Conservation (phyloP, 2,888 invertebrate genomes). For the Gnatocerus cornutus region DNA sequence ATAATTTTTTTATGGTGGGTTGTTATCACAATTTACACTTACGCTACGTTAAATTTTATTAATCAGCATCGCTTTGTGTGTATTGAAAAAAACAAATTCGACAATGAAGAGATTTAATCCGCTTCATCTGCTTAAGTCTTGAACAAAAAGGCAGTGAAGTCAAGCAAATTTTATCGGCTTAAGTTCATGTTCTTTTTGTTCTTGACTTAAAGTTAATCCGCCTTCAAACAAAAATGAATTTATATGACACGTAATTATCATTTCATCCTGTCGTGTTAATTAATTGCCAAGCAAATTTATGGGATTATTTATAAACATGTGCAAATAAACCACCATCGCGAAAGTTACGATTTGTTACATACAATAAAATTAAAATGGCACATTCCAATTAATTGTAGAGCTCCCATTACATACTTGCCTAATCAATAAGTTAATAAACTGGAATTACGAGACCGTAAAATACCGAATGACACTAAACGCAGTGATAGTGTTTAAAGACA, state of each 20-base stretch:
- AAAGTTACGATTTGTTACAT: slow-evolving; percentile 23
- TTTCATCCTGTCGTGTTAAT: slow-evolving; percentile 27
- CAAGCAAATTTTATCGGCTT: slow-evolving; percentile 1
- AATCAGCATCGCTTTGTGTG: too few relatives aligned
- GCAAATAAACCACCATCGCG: not conserved
- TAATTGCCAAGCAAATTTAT: slow-evolving; percentile 33
- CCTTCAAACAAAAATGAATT: slow-evolving; percentile 20
- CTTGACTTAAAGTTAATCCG: slow-evolving; percentile 11
- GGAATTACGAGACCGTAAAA: slow-evolving; percentile 15
- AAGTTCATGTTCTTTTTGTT: not conserved
- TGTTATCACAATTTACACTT: slow-evolving; percentile 8
- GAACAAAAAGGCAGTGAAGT: not conserved
- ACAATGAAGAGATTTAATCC: too few relatives aligned
- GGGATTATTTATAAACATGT: slow-evolving; percentile 13
- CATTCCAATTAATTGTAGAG: slow-evolving; percentile 30
- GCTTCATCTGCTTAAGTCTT: too few relatives aligned
- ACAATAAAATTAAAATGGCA: slow-evolving; percentile 17
- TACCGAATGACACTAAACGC: slow-evolving; percentile 15
- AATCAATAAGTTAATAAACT: slow-evolving; percentile 28
- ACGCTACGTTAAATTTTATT: not conserved
- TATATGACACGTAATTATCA: slow-evolving; percentile 28
- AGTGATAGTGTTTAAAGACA: slow-evolving; percentile 19
- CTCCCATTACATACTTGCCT: slow-evolving; percentile 13
- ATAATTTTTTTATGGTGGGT: slow-evolving; percentile 11
- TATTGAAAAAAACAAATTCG: too few relatives aligned